phyloP scores from a whole-genome alignment of 2,113 vertebrate species.

The Lota lota region DNA sequence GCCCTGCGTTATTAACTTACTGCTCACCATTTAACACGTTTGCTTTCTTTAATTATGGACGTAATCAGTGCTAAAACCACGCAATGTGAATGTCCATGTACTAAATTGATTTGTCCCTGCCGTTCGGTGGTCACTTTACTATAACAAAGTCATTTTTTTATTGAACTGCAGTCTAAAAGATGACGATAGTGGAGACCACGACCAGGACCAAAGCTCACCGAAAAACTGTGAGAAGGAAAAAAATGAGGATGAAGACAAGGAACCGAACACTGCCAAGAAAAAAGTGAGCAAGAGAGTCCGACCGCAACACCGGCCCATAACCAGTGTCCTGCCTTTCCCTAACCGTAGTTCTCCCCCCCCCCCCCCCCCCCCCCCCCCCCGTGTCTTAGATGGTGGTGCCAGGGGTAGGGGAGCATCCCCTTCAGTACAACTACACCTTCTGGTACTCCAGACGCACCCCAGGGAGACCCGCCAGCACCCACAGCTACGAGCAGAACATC shows the following conservation, averaged over 20 bases:
- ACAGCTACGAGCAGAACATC: slow-evolving; percentile 84
- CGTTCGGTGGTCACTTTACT: no score
- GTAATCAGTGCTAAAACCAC: not conserved
- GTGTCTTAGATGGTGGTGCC: slow-evolving; percentile 67
- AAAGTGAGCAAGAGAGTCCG: slow-evolving; percentile 47
- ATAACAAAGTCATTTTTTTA: no score
- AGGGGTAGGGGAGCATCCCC: slow-evolving; percentile 77
- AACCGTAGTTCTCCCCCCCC: no score
- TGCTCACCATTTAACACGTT: no score
- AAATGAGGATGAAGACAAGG: slow-evolving; percentile 72
- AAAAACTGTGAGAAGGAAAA: slow-evolving; percentile 79
- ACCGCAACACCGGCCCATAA: not conserved
- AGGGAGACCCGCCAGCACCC: slow-evolving; percentile 78
- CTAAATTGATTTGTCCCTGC: no score
- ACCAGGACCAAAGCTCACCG: slow-evolving; percentile 77
- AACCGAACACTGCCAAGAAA: slow-evolving; percentile 63
- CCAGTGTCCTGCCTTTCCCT: no score
- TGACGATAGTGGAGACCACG: slow-evolving; percentile 81
- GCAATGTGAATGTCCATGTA: no score
- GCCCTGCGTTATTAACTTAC: no score
- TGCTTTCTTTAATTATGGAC: not conserved
- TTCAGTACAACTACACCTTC: slow-evolving; percentile 82
- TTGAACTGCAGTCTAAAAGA: slow-evolving; percentile 71
- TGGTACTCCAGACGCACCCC: slow-evolving; percentile 83
- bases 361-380: not conserved